Evolutionary conservation across 2,113 vertebrate species (phyloP).

Genomic region (Mormoops blainvillei): DNA sequence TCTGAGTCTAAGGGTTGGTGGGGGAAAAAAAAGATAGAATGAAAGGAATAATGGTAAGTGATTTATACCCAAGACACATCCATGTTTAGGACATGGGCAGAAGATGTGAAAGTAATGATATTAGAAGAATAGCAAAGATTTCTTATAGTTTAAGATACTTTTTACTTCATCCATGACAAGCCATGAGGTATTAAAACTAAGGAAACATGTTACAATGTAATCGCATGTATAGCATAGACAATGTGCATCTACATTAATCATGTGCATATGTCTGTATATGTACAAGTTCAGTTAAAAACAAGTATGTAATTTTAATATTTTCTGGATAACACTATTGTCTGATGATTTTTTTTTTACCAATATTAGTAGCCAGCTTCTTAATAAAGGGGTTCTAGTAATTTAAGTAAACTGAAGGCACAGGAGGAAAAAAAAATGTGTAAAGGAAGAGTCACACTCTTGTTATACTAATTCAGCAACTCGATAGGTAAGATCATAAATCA

Average conservation of each 20-base stretch:
- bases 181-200: background rate
- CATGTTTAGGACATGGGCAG: background rate
- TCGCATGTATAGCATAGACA: background rate
- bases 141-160: background rate
- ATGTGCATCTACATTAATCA: background rate
- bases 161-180: background rate
- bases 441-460: background rate
- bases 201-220: background rate
- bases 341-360: background rate
- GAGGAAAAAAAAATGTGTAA: background rate
- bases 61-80: background rate
- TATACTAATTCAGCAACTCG: background rate
- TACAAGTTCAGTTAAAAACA: background rate
- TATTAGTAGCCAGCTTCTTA: background rate
- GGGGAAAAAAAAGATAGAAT: background rate
- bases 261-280: background rate
- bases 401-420: background rate
- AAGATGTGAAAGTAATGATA: background rate
- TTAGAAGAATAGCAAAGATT: background rate
- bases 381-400: background rate
- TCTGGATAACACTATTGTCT: background rate
- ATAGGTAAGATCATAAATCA: background rate
- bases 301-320: background rate
- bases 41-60: background rate
- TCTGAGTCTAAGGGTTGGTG: background rate